phyloP scores from a whole-genome alignment of 2,113 vertebrate genomes.

The Choloepus hoffmanni region DNA sequence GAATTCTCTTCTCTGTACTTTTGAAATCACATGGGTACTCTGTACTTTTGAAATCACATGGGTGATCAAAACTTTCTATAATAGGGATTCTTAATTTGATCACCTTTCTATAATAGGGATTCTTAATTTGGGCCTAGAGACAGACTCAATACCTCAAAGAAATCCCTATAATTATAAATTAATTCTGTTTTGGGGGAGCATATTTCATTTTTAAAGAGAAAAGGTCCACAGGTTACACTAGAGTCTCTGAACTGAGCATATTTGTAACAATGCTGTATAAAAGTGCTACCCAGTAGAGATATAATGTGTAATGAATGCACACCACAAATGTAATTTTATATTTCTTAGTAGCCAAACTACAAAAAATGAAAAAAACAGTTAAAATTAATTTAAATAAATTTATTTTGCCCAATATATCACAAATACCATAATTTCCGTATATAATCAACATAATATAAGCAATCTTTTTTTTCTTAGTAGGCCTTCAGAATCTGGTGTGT shows the following conservation, averaged over 20 bases:
- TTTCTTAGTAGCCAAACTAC: background rate
- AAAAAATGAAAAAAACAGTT: background rate
- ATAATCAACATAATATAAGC: background rate
- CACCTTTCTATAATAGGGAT: background rate
- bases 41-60: background rate
- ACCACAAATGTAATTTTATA: background rate
- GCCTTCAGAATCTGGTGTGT: background rate
- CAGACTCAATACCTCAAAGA: background rate
- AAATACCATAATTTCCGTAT: constrained; percentile 2
- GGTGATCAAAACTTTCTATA: background rate
- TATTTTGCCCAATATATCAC: background rate
- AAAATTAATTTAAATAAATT: background rate
- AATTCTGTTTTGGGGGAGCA: background rate
- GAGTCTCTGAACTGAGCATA: background rate
- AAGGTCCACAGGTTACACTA: background rate
- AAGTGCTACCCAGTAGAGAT: background rate
- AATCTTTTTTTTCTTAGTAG: background rate
- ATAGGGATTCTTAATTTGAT: no score
- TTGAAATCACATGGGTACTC: background rate
- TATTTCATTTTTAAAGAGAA: background rate
- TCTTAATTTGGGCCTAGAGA: background rate
- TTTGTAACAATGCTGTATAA: background rate
- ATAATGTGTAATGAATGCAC: background rate
- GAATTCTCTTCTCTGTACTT: background rate
- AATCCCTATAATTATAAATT: background rate